phyloP scores from a whole-genome alignment of 2,113 vertebrate species.

The Dromaius novaehollandiae region DNA sequence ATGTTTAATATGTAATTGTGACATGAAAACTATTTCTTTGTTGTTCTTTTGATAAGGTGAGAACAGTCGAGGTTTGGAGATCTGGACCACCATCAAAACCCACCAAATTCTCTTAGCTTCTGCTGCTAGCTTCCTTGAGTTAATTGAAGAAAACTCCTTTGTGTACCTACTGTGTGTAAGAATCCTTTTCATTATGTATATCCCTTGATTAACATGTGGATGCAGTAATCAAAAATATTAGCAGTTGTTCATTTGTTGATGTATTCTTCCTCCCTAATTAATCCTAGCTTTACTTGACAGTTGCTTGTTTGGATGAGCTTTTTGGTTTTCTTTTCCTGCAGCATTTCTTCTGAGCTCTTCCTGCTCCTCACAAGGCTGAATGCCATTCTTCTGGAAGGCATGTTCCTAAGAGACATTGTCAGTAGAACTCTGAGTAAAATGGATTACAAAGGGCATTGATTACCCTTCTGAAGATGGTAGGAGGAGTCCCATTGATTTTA shows the following conservation, averaged over 20 bases:
- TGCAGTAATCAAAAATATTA: neutral
- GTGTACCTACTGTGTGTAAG: constrained; percentile 57
- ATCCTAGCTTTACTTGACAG: neutral
- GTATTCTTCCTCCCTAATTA: no score
- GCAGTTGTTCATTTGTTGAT: neutral
- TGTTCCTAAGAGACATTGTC: no score
- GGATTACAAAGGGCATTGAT: neutral
- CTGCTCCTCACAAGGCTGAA: neutral
- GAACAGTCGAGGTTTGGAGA: constrained; percentile 40
- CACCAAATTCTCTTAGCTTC: neutral
- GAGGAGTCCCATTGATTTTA: neutral
- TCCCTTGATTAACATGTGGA: neutral
- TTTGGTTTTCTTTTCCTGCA: neutral
- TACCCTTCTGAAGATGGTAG: neutral
- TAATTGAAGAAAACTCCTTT: constrained; percentile 57
- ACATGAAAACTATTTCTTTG: neutral
- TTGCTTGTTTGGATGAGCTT: neutral
- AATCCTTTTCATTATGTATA: neutral
- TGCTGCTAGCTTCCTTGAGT: constrained; percentile 29
- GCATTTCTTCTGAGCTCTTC: neutral
- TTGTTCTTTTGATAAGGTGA: constrained; percentile 47
- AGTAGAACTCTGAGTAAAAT: no score
- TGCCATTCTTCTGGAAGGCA: no score
- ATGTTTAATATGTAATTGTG: neutral
- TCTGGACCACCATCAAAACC: constrained; percentile 39